Evolutionary conservation across 2,113 vertebrate species (phyloP).

Genomic region (Ochotona princeps): DNA sequence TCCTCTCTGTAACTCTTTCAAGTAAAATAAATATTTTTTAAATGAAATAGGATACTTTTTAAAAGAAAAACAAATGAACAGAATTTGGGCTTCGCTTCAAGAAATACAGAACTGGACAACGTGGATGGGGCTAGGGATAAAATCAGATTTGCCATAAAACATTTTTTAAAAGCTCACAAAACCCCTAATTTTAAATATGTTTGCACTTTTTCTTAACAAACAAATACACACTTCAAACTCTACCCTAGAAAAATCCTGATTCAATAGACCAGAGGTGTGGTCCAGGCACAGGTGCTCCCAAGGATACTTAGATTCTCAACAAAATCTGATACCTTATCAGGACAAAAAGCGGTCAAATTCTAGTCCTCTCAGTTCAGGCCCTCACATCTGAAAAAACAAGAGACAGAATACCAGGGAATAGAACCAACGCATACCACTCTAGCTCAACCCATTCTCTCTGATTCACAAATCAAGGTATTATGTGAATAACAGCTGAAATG

Average conservation of each 20-base stretch:
- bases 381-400: background rate
- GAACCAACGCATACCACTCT: background rate
- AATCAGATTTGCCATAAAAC: background rate
- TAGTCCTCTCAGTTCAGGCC: background rate
- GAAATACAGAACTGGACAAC: background rate
- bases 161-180: background rate
- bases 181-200: background rate
- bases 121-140: background rate
- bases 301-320: background rate
- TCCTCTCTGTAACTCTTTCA: too few species aligned
- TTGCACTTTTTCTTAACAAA: slow-evolving; percentile 37
- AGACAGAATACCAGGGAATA: background rate
- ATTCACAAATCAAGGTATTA: background rate
- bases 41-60: too few species aligned
- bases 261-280: background rate
- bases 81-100: background rate
- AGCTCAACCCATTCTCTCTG: background rate
- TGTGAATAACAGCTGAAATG: background rate
- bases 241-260: background rate
- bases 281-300: background rate
- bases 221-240: slow-evolving; percentile 21
- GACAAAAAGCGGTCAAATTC: background rate
- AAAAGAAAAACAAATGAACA: background rate
- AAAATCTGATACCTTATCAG: background rate
- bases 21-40: too few species aligned